A percentile compares a stretch with the other conserved stretches of the same genome.
Conservation (phyloP, 2,888 invertebrate species). For the Invenusta paracnida region DNA sequence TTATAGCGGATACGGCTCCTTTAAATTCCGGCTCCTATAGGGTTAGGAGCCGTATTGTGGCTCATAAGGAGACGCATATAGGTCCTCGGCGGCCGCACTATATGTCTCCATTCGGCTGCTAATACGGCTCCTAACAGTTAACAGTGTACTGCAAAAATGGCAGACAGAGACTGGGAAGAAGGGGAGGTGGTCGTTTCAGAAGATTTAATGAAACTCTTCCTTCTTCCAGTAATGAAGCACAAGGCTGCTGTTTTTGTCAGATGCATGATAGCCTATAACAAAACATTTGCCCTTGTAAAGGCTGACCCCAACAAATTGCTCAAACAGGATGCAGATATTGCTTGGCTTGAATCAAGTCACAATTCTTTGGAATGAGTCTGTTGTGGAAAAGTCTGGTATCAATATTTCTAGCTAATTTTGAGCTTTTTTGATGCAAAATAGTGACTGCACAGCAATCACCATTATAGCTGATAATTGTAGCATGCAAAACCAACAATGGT, state of each 20-base stretch:
- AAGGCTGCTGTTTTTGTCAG: neutral
- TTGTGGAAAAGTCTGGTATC: neutral
- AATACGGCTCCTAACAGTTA: too few species aligned
- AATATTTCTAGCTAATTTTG: neutral
- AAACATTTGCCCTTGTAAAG: neutral
- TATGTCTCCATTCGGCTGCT: too few species aligned
- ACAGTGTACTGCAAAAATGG: too few species aligned
- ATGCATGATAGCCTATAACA: neutral
- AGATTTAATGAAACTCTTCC: neutral
- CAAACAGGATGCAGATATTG: neutral
- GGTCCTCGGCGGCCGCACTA: too few species aligned
- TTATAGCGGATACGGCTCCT: too few species aligned
- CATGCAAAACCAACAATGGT: neutral
- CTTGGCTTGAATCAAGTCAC: neutral
- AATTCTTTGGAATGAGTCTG: neutral
- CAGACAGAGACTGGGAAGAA: neutral
- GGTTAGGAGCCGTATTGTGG: too few species aligned
- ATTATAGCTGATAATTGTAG: neutral
- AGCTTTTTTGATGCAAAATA: neutral
- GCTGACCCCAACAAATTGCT: neutral
- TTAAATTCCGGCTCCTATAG: too few species aligned
- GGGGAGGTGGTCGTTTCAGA: neutral
- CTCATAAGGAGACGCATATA: too few species aligned
- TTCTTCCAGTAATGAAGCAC: neutral
- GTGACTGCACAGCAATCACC: neutral